Conservation (phyloP, 2,888 invertebrate genomes). For the Tipula helvola region DNA sequence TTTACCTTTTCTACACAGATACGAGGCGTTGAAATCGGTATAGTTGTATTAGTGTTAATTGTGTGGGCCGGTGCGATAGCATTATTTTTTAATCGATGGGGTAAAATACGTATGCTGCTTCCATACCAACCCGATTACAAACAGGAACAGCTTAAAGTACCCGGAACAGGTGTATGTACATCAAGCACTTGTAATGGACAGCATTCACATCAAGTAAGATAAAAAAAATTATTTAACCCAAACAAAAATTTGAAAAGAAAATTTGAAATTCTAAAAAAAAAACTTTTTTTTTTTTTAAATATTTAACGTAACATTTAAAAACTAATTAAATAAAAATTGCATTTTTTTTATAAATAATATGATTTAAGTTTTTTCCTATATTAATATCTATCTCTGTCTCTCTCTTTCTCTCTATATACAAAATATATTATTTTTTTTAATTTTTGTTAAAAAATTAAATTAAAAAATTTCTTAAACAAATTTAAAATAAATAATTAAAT, state of each 20-base stretch:
- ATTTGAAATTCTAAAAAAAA: neutral
- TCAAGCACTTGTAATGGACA: constrained; percentile 47
- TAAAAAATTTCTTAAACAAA: neutral
- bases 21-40: constrained; percentile 81
- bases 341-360: neutral
- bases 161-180: constrained; percentile 56
- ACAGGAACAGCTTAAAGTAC: constrained; percentile 71
- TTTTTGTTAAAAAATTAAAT: neutral
- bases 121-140: constrained; percentile 89
- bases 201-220: constrained; percentile 38
- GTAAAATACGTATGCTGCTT: constrained; percentile 79
- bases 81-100: constrained; percentile 79
- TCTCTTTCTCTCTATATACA: neutral
- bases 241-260: neutral
- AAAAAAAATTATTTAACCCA: constrained; percentile 5
- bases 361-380: neutral
- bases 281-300: neutral
- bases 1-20: constrained; percentile 41
- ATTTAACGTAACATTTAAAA: neutral
- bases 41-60: constrained; percentile 67
- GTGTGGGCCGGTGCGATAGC: constrained; percentile 82
- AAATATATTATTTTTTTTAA: neutral
- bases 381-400: neutral
- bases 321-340: neutral
- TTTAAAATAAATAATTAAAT: neutral